A percentile compares a stretch with the other conserved stretches of the same genome.
phyloP scores from a whole-genome alignment of 2,113 vertebrate genomes.

The Centropristis striata region DNA sequence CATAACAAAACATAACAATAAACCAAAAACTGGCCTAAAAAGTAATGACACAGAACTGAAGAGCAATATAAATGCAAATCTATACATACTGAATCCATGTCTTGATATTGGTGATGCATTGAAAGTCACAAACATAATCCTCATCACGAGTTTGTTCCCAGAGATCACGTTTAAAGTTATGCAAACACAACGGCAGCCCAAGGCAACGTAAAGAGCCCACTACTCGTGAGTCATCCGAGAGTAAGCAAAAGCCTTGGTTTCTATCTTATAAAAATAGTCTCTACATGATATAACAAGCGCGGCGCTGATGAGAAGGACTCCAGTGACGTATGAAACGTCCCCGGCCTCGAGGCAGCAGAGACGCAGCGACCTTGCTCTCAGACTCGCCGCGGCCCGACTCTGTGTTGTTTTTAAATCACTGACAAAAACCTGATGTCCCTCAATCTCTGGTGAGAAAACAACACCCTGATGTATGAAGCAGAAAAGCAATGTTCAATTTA shows the following conservation, averaged over 20 bases:
- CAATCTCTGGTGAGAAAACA: background rate
- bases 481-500: background rate
- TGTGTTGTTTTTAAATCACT: background rate
- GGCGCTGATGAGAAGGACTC: constrained; percentile 42
- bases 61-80: too few species aligned
- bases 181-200: constrained; percentile 53
- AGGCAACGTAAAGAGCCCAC: constrained; percentile 39
- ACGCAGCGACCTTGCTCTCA: constrained; percentile 47
- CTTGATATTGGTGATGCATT: too few species aligned
- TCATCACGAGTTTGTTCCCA: background rate
- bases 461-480: too few species aligned
- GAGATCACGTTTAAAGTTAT: constrained; percentile 42
- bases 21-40: too few species aligned
- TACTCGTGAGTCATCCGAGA: constrained; percentile 54
- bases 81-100: too few species aligned
- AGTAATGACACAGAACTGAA: too few species aligned
- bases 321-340: constrained; percentile 42
- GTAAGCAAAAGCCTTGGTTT: constrained; percentile 58
- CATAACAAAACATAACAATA: too few species aligned
- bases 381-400: background rate
- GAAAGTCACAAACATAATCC: background rate
- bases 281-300: constrained; percentile 56
- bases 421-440: background rate
- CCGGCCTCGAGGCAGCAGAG: constrained; percentile 38
- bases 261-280: constrained; percentile 68